A percentile compares a stretch with the other conserved stretches of the same genome.
Evolutionary conservation across 1,140 invertebrate species (phyloP).

Genomic region (Drosophila kohkoa): DNA sequence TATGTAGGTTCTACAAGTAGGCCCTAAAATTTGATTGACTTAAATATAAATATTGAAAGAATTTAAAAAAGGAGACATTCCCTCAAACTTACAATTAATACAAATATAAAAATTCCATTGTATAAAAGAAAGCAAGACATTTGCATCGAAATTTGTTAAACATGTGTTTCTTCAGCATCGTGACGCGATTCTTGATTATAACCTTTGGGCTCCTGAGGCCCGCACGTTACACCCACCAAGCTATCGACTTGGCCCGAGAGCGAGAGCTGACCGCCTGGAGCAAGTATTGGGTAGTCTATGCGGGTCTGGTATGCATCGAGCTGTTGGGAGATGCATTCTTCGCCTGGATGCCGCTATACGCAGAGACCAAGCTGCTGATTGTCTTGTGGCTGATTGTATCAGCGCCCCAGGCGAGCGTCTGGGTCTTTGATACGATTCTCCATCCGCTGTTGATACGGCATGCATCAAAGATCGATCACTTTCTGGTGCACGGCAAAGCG

Average conservation of each 20-base stretch:
- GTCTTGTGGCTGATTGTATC: constrained; percentile 57
- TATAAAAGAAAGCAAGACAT: constrained; percentile 1
- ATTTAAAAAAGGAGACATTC: not conserved
- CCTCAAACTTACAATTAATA: not conserved
- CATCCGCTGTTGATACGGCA: constrained; percentile 45
- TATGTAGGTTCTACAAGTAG: not conserved
- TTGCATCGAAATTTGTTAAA: constrained; percentile 4
- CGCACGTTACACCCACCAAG: constrained; percentile 54
- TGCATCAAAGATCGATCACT: constrained; percentile 50
- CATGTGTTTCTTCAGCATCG: constrained; percentile 45
- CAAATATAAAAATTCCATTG: not conserved
- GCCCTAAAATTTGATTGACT: not conserved
- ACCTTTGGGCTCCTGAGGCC: constrained; percentile 55
- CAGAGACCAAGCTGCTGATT: constrained; percentile 51
- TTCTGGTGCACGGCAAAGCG: constrained; percentile 44
- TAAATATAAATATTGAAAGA: not conserved
- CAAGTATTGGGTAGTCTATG: constrained; percentile 70
- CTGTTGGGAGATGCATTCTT: constrained; percentile 46
- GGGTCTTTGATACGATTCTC: constrained; percentile 59
- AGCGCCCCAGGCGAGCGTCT: constrained; percentile 62
- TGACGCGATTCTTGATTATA: constrained; percentile 49
- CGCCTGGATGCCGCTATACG: constrained; percentile 61
- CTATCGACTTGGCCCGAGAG: constrained; percentile 22
- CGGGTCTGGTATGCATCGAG: constrained; percentile 47
- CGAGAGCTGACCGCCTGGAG: constrained; percentile 43